phyloP scores from a whole-genome alignment of 2,888 invertebrate species.

The Amphipyra berbera region DNA sequence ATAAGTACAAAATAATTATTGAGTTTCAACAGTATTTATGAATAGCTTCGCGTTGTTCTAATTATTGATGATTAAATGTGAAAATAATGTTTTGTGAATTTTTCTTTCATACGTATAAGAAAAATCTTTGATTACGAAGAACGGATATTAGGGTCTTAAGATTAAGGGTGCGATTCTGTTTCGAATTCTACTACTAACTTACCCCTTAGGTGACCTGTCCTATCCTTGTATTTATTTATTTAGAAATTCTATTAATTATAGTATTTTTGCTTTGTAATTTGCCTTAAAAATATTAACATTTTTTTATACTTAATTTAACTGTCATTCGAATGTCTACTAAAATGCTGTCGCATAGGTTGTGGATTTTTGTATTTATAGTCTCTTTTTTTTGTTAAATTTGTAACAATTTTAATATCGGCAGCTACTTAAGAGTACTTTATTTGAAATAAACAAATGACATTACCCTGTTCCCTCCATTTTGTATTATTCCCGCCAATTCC shows the following conservation, averaged over 20 bases:
- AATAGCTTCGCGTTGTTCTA: constrained; percentile 35
- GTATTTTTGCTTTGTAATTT: constrained; percentile 86
- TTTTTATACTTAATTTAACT: constrained; percentile 53
- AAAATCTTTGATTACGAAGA: constrained; percentile 25
- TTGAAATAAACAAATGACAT: constrained; percentile 88
- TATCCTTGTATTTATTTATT: constrained; percentile 84
- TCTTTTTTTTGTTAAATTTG: constrained; percentile 79
- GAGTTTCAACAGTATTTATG: constrained; percentile 59
- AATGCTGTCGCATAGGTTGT: constrained; percentile 75
- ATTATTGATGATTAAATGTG: constrained; percentile 29
- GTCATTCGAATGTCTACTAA: constrained; percentile 58
- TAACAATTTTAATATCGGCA: constrained; percentile 86
- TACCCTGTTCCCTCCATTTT: constrained; percentile 58
- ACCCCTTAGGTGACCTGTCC: constrained; percentile 76
- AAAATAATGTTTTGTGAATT: constrained; percentile 13
- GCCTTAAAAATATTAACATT: constrained; percentile 77
- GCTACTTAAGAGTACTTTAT: constrained; percentile 86
- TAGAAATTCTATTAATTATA: constrained; percentile 79
- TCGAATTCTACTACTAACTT: constrained; percentile 71
- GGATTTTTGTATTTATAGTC: constrained; percentile 78
- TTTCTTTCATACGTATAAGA: constrained; percentile 24
- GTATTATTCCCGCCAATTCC: constrained; percentile 62
- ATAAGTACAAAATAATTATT: constrained; percentile 50
- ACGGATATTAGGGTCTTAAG: neutral
- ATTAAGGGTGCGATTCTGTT: constrained; percentile 28